Conservation (phyloP, 1,140 invertebrate species). For the Nymphalis io region DNA sequence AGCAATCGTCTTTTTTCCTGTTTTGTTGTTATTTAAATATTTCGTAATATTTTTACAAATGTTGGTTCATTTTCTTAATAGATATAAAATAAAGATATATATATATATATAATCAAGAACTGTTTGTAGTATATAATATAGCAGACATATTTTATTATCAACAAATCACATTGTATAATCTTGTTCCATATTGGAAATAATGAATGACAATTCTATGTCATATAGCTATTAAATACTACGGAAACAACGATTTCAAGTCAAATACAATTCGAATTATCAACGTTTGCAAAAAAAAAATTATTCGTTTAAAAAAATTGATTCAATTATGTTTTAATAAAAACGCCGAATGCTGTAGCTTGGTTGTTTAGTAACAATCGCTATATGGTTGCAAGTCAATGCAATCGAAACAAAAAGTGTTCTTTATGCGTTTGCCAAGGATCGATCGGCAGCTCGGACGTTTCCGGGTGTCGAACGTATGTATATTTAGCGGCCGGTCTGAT, state of each 20-base stretch:
- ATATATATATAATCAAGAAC: no score
- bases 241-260: not conserved
- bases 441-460: slow-evolving; percentile 21
- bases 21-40: no score
- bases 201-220: no score
- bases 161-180: no score
- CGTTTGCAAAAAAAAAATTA: not conserved
- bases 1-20: no score
- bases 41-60: no score
- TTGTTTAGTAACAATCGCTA: not conserved
- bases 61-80: no score
- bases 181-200: no score
- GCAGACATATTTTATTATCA: no score
- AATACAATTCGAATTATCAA: not conserved
- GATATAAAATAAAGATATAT: no score
- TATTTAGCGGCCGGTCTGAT: slow-evolving; percentile 16
- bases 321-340: not conserved
- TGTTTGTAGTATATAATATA: no score
- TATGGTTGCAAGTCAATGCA: slow-evolving; percentile 15
- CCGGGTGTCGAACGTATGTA: slow-evolving; percentile 27
- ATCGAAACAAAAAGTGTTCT: slow-evolving; percentile 24
- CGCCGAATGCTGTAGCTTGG: not conserved
- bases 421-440: slow-evolving; percentile 36
- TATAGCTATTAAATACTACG: no score
- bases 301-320: not conserved